phyloP scores from a whole-genome alignment of 1,140 invertebrate species.

The Nebria ingens region DNA sequence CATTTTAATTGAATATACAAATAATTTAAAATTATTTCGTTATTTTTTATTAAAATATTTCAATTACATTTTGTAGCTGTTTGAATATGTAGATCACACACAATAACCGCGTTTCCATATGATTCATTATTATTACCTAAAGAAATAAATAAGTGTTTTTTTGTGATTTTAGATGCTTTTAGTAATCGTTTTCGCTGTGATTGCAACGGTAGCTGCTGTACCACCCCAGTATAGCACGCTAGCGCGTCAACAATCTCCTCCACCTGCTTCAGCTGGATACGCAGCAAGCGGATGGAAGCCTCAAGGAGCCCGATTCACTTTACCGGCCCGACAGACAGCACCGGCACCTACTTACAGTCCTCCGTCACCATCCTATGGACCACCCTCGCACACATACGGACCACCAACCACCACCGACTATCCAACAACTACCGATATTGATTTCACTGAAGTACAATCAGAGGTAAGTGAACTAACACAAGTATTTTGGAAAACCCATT shows the following conservation, averaged over 20 bases:
- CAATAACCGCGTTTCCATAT: no score
- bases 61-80: no score
- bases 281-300: slow-evolving; percentile 27
- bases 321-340: slow-evolving; percentile 19
- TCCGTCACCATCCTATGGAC: slow-evolving; percentile 22
- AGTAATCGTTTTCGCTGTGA: slow-evolving; percentile 24
- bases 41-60: no score
- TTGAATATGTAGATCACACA: no score
- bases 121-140: no score
- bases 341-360: slow-evolving; percentile 13
- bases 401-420: slow-evolving; percentile 13
- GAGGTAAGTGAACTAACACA: neutral
- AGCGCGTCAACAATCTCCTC: slow-evolving; percentile 11
- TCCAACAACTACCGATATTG: slow-evolving; percentile 19
- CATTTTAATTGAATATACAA: no score
- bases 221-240: slow-evolving; percentile 19
- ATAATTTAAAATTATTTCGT: no score
- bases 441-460: slow-evolving; percentile 9
- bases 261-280: slow-evolving; percentile 20
- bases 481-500: no score
- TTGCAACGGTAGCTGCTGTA: slow-evolving; percentile 25
- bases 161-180: slow-evolving; percentile 23
- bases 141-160: no score
- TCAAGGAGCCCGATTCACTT: slow-evolving; percentile 24
- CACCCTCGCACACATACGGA: slow-evolving; percentile 15